A percentile compares a stretch with the other conserved stretches of the same genome.
Evolutionary conservation across 2,113 vertebrate genomes (phyloP).

Genomic region (Lophochroa leadbeateri): DNA sequence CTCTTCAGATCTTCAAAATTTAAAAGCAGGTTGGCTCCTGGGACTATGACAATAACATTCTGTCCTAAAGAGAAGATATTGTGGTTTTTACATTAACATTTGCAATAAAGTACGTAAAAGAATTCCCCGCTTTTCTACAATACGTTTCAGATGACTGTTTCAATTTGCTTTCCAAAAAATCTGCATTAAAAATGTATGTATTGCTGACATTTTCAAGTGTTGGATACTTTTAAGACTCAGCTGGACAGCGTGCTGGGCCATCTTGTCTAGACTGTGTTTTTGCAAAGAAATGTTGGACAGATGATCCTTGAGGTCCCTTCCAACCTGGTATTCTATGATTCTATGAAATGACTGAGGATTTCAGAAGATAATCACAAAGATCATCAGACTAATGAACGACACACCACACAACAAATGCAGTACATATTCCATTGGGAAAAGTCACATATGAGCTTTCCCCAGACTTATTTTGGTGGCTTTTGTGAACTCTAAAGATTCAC

Average conservation of each 20-base stretch:
- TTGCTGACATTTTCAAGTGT: not conserved
- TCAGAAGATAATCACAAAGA: not conserved
- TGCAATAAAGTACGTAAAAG: not conserved
- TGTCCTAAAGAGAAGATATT: slow-evolving; percentile 79
- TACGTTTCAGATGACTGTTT: not conserved
- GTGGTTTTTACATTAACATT: not conserved
- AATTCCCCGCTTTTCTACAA: not conserved
- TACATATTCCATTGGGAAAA: not conserved
- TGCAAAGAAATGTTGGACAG: not conserved
- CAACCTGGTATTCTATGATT: not conserved
- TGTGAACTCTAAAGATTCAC: not conserved
- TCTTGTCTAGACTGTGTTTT: not conserved
- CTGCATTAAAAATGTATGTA: not conserved
- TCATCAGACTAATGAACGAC: not conserved
- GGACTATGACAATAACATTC: slow-evolving; percentile 94
- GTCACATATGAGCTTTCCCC: not conserved
- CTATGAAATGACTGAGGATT: not conserved
- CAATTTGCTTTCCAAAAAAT: not conserved
- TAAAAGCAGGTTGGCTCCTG: slow-evolving; percentile 92
- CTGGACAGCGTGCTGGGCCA: not conserved
- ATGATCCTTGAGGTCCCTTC: not conserved
- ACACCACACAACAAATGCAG: not conserved
- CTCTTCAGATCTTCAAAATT: slow-evolving; percentile 81
- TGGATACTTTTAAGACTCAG: not conserved
- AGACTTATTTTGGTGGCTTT: not conserved